Evolutionary conservation across 92 coral and sea anemone species (phyloP).

Genomic region (Zoanthus sociatus): DNA sequence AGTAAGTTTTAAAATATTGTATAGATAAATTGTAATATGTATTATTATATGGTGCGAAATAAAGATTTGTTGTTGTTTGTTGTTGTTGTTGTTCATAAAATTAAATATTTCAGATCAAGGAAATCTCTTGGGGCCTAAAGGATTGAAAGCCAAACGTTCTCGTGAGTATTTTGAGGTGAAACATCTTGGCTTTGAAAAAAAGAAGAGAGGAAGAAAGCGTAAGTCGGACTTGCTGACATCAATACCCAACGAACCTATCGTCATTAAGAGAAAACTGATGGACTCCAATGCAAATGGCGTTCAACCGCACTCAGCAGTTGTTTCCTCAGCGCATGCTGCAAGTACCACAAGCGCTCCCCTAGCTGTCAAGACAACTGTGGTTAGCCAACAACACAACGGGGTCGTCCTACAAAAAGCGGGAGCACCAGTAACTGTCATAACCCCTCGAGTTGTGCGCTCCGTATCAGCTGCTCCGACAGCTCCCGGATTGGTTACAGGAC

Average conservation of each 20-base stretch:
- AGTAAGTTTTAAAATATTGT: no score
- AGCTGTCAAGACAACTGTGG: slow-evolving; percentile 32
- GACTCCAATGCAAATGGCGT: slow-evolving; percentile 15
- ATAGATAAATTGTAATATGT: no score
- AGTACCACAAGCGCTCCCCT: slow-evolving; percentile 44
- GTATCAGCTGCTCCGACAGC: neutral
- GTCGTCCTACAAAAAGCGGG: slow-evolving; percentile 23
- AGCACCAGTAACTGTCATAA: slow-evolving; percentile 40
- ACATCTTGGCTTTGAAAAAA: slow-evolving; percentile 96
- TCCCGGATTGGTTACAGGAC: neutral
- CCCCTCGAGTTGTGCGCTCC: slow-evolving; percentile 36
- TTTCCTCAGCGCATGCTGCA: slow-evolving; percentile 54
- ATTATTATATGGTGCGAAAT: no score
- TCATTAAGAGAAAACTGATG: slow-evolving; percentile 48
- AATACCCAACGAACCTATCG: slow-evolving; percentile 60
- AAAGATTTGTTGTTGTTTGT: no score
- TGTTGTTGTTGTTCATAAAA: no score
- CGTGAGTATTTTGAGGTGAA: slow-evolving; percentile 98
- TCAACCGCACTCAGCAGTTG: slow-evolving; percentile 47
- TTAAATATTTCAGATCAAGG: slow-evolving; percentile 82
- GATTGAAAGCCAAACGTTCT: slow-evolving; percentile 97
- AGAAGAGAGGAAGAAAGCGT: slow-evolving; percentile 94
- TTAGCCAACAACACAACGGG: slow-evolving; percentile 18
- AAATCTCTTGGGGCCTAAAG: slow-evolving; percentile 97
- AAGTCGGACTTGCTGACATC: slow-evolving; percentile 78